Percentiles rank a stretch among this genome's conserved stretches.
Evolutionary conservation across 2,888 invertebrate genomes (phyloP).

Genomic region (Eupithecia centaureata): DNA sequence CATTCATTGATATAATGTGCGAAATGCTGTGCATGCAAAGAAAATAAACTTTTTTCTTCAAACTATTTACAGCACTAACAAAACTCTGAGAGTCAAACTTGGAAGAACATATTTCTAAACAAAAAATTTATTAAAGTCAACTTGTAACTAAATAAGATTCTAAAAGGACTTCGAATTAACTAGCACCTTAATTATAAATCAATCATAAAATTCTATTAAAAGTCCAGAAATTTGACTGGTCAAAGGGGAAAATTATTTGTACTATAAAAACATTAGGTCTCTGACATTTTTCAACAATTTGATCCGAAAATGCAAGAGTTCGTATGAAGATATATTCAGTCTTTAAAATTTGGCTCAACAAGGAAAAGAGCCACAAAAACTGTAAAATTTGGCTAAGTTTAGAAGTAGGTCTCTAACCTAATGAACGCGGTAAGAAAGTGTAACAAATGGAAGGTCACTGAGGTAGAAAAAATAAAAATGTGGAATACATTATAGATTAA

Average conservation of each 20-base stretch:
- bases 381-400: conserved; percentile 50
- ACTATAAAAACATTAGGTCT: background rate
- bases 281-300: background rate
- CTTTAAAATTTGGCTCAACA: conserved; percentile 40
- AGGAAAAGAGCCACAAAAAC: conserved; percentile 40
- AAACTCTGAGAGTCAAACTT: conserved; percentile 50
- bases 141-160: conserved; percentile 44
- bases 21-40: conserved; percentile 65
- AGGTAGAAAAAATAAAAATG: conserved; percentile 60
- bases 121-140: conserved; percentile 42
- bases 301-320: conserved; percentile 16
- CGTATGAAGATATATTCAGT: conserved; percentile 41
- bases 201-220: conserved; percentile 25
- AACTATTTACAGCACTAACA: conserved; percentile 49
- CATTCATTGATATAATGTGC: conserved; percentile 56
- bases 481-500: conserved; percentile 22
- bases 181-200: conserved; percentile 66
- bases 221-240: conserved; percentile 45
- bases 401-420: conserved; percentile 33
- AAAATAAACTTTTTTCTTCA: conserved; percentile 43
- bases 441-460: conserved; percentile 41
- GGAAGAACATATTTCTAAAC: conserved; percentile 40
- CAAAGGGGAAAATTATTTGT: conserved; percentile 31
- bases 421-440: conserved; percentile 39
- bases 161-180: conserved; percentile 61